Base-by-base conservation (phyloP, 2,113 vertebrate species). In the Clinocottus analis region DNA sequence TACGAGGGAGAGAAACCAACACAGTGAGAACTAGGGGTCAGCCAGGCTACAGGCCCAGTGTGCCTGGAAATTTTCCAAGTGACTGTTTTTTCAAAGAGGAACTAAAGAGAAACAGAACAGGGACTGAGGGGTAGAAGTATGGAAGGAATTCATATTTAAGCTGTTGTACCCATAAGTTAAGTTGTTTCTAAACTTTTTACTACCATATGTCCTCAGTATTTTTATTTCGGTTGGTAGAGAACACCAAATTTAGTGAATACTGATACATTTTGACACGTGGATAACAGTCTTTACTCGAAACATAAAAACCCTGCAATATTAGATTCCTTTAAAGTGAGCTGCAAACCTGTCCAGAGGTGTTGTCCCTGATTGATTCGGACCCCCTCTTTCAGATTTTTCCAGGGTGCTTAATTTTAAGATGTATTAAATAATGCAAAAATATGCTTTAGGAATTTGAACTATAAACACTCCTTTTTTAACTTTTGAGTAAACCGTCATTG, bases 41-140 rank as follows among this genome's bases (percentile, higher is more conserved):
- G 86, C 75, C 82, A 86, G 83, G 72, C 90, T 86, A 82, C 84
- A 88, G 85, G 81, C 91, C 85, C 83, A 89, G 84, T 85, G 84
- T 85, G 84, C 74, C 79, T 89, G 91, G 90, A 92, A 75, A 64
- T 65, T 78, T 82, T 92, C 89, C 90, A 91, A 90, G 79, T 79
- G 79, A 75, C 56, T 84, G 55, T 83, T 83, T 74, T 85, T 64
- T 67, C 41, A 81, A 79, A 87, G 71, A 79, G 66, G 75, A 87
- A 82, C 82, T 85, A 80, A 85, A 85, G 80, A 78, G 82, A 83
- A 87, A 85, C 84, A 88, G 87, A 86, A 60, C 51, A n/a, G 67
- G 66, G 53, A 47, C 29, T 64, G 74, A 43, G 51, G 87, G 56
- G 39, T 17, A 47, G 66, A 87, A 85, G 72, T 82, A 89, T 90